Percentiles rank a stretch among this genome's conserved stretches.
phyloP scores from a whole-genome alignment of 2,888 invertebrate genomes.

The Andrena praecox region DNA sequence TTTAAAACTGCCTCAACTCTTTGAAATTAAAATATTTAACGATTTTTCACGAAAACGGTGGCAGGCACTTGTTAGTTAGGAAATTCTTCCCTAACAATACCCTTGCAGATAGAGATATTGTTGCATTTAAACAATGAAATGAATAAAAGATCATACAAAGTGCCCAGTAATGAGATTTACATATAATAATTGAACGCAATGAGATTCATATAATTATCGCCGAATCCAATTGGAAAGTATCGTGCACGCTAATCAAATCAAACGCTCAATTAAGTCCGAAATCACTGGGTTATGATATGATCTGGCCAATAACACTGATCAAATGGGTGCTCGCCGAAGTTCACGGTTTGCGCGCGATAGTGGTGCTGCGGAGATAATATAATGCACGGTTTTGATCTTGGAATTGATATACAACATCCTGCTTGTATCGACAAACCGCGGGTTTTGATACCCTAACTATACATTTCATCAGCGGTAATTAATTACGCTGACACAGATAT shows the following conservation, averaged over 20 bases:
- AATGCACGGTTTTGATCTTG: constrained; percentile 25
- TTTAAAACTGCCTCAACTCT: no score
- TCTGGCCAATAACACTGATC: constrained; percentile 29
- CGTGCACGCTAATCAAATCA: constrained; percentile 19
- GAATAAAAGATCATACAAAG: background rate
- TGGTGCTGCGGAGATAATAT: constrained; percentile 4
- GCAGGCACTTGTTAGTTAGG: no score
- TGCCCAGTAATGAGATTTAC: background rate
- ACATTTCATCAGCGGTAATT: constrained; percentile 14
- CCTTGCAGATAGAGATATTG: no score
- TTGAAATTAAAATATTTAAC: no score
- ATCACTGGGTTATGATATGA: constrained; percentile 27
- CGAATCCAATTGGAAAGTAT: constrained; percentile 10
- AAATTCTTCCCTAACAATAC: no score
- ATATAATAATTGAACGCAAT: constrained; percentile 7
- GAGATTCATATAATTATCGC: background rate
- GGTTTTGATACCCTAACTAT: background rate
- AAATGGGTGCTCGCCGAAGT: constrained; percentile 11
- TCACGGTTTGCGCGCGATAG: constrained; percentile 6
- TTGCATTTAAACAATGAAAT: background rate
- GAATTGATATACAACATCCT: constrained; percentile 14
- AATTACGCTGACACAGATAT: background rate
- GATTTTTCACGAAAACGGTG: no score
- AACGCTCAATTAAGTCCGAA: constrained; percentile 28
- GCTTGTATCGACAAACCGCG: background rate